phyloP scores from a whole-genome alignment of 2,797 vertebrate species.

The Uromys caudimaculatus region DNA sequence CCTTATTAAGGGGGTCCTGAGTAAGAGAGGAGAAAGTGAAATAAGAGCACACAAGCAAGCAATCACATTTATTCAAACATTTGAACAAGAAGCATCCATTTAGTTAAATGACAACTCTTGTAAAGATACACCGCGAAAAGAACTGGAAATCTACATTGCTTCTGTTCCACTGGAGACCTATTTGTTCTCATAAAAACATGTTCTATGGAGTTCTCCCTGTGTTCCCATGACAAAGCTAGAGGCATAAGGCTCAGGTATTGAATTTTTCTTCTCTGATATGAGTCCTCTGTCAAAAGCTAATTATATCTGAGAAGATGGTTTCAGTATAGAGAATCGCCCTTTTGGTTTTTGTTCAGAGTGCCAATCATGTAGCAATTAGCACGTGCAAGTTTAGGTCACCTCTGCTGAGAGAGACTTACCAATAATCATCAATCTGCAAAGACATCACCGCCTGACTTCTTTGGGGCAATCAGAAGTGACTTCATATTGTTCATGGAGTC shows the following conservation, averaged over 20 bases:
- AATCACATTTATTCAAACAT: background rate
- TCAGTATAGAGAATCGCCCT: background rate
- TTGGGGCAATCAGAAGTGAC: background rate
- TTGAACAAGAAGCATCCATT: background rate
- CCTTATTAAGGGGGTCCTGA: background rate
- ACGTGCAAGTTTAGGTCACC: background rate
- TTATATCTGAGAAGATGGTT: background rate
- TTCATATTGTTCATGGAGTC: background rate
- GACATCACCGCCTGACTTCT: background rate
- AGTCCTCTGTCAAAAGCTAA: background rate
- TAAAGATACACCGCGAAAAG: background rate
- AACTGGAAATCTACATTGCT: background rate
- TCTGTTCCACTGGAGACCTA: rapidly evolving
- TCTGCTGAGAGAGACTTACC: background rate
- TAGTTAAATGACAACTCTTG: background rate
- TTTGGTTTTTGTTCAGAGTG: constrained; percentile 23
- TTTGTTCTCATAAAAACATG: background rate
- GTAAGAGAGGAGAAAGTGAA: background rate
- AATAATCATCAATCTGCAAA: background rate
- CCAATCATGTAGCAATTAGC: background rate
- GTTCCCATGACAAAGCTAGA: background rate
- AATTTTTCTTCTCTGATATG: constrained; percentile 6
- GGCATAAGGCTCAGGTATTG: background rate
- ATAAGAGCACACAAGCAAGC: background rate
- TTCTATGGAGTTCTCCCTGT: background rate